Conservation (phyloP, 2,113 vertebrate species). For the Hippocampus guttulatus region DNA sequence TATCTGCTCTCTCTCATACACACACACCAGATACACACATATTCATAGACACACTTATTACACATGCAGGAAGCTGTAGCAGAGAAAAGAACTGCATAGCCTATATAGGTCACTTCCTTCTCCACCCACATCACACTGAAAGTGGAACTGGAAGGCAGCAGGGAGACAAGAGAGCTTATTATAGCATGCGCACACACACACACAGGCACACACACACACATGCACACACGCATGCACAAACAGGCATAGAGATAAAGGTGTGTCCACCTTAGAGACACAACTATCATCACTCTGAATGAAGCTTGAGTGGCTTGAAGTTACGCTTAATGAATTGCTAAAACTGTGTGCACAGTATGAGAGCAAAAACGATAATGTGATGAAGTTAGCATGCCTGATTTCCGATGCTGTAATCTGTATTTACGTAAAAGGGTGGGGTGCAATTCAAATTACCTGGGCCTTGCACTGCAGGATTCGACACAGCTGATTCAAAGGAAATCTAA, state of each 20-base stretch:
- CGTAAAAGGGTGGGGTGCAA: background rate
- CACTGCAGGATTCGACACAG: background rate
- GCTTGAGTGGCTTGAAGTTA: conserved; percentile 43
- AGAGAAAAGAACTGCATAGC: conserved; percentile 48
- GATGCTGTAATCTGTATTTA: background rate
- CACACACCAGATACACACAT: conserved; percentile 11
- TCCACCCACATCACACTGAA: conserved; percentile 64
- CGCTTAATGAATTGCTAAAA: conserved; percentile 47
- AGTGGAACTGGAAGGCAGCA: conserved; percentile 59
- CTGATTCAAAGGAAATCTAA: background rate
- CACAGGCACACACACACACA: conserved; percentile 10
- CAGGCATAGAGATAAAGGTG: conserved; percentile 52
- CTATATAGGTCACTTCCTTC: conserved; percentile 77
- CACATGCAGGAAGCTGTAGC: conserved; percentile 58
- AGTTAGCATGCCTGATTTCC: background rate
- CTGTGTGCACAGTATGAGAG: background rate
- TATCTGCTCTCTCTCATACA: conserved; percentile 9
- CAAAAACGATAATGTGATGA: background rate
- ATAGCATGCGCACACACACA: conserved; percentile 41
- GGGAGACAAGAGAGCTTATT: conserved; percentile 54
- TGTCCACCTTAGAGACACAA: conserved; percentile 51
- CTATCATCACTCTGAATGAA: conserved; percentile 62
- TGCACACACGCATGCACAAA: conserved; percentile 19
- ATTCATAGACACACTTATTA: conserved; percentile 22
- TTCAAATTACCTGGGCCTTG: background rate